These are phyloP conservation scores for Thripadectes ignobilis DNA, from an alignment of 2,797 vertebrate genomes.

Conservation along the genomic window DNA sequence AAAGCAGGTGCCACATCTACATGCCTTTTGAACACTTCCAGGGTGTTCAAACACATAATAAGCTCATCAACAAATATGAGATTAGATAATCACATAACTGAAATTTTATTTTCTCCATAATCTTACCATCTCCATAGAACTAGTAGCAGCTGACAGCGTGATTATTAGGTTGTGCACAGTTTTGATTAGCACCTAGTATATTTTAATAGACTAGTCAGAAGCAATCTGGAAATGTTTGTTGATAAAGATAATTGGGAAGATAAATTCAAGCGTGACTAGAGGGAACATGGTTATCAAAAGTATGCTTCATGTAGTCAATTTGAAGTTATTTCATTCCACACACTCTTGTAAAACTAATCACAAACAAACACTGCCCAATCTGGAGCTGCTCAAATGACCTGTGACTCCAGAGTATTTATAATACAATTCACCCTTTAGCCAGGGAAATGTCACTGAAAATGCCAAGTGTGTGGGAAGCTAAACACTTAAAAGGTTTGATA, in stretches of 20 bases:
- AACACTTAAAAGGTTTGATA: not conserved
- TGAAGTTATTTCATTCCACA: not conserved
- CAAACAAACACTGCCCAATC: not conserved
- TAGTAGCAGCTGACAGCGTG: not conserved
- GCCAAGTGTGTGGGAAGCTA: not conserved
- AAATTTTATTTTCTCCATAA: not conserved
- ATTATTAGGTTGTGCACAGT: not conserved
- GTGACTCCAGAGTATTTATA: not conserved
- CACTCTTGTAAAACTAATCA: not conserved
- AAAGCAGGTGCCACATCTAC: not conserved
- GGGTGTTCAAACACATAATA: not conserved
- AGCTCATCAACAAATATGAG: not conserved
- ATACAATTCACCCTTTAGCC: not conserved
- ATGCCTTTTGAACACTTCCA: not conserved
- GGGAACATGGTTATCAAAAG: not conserved
- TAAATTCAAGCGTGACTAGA: not conserved
- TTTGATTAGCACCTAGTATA: not conserved
- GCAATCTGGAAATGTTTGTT: conserved; percentile 40
- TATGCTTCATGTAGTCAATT: not conserved
- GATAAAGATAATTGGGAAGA: conserved; percentile 16
- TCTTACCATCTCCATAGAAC: not conserved
- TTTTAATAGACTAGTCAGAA: conserved; percentile 37
- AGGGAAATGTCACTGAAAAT: conserved; percentile 4
- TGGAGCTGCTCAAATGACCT: not conserved
- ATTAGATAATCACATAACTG: not conserved